Percentiles rank a stretch among this genome's conserved stretches.
These are phyloP conservation scores for Myrmecobius fasciatus DNA, from an alignment of 2,113 vertebrate genomes.

Conservation along the genomic window DNA sequence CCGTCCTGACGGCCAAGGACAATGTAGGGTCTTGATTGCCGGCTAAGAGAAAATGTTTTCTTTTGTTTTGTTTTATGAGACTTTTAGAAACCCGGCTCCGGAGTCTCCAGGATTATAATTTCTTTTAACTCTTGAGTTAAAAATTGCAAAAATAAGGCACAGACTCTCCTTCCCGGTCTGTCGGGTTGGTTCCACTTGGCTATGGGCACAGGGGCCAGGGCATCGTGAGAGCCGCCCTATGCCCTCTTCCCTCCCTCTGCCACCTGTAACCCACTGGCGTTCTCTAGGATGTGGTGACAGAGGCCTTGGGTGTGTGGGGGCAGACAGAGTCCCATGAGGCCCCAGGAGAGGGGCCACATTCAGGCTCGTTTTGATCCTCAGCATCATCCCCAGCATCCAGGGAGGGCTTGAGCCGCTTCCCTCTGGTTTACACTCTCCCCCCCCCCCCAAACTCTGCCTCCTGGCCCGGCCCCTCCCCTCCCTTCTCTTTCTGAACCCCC, in stretches of 20 bases:
- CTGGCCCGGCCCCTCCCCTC: not conserved
- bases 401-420: not conserved
- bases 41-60: not conserved
- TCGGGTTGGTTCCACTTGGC: not conserved
- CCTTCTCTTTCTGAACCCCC: constrained; percentile 37
- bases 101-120: not conserved
- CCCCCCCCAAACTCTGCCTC: not conserved
- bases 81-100: not conserved
- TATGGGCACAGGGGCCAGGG: not conserved
- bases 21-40: not conserved
- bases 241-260: not conserved
- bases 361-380: not conserved
- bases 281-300: not conserved
- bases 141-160: constrained; percentile 18
- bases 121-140: not conserved
- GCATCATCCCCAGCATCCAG: not conserved
- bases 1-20: not conserved
- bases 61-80: constrained; percentile 10
- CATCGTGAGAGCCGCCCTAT: not conserved
- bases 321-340: not conserved
- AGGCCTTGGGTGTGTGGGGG: not conserved
- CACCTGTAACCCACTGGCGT: not conserved
- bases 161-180: constrained; percentile 7
- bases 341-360: not conserved
- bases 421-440: not conserved